phyloP scores from a whole-genome alignment of 2,888 invertebrate species.

The Elysia crispata region DNA sequence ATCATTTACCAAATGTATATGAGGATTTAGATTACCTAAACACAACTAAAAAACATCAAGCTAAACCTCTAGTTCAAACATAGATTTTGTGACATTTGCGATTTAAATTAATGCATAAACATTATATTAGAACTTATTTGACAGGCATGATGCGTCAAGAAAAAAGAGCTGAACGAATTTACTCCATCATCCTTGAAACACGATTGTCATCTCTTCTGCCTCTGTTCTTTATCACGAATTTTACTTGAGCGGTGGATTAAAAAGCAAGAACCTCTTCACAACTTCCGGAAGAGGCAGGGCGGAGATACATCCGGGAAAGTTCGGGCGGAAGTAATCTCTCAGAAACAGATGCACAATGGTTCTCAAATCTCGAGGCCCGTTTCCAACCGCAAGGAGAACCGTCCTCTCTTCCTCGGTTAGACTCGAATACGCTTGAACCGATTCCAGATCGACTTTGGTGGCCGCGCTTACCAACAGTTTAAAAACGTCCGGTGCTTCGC shows the following conservation, averaged over 20 bases:
- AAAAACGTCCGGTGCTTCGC: slow-evolving; percentile 81
- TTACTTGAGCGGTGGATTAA: slow-evolving; percentile 19
- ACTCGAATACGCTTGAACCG: slow-evolving; percentile 86
- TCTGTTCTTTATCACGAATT: no score
- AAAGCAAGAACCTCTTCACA: slow-evolving; percentile 63
- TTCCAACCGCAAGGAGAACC: slow-evolving; percentile 80
- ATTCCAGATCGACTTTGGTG: slow-evolving; percentile 87
- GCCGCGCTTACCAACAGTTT: slow-evolving; percentile 85
- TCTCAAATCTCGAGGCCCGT: slow-evolving; percentile 61
- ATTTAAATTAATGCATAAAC: no score
- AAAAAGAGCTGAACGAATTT: no score
- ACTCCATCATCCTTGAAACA: no score
- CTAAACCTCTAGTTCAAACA: no score
- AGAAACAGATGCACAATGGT: slow-evolving; percentile 59
- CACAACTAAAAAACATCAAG: no score
- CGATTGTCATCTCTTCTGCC: no score
- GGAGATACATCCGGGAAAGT: slow-evolving; percentile 56
- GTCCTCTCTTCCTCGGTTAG: slow-evolving; percentile 84
- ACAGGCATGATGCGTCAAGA: no score
- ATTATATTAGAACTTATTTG: no score
- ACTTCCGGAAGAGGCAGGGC: slow-evolving; percentile 63
- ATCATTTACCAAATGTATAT: no score
- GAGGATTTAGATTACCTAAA: no score
- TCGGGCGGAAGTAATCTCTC: slow-evolving; percentile 50
- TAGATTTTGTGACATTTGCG: no score